A percentile compares a stretch with the other conserved stretches of the same genome.
phyloP scores from a whole-genome alignment of 2,888 invertebrate species.

The Ectemnius lituratus region DNA sequence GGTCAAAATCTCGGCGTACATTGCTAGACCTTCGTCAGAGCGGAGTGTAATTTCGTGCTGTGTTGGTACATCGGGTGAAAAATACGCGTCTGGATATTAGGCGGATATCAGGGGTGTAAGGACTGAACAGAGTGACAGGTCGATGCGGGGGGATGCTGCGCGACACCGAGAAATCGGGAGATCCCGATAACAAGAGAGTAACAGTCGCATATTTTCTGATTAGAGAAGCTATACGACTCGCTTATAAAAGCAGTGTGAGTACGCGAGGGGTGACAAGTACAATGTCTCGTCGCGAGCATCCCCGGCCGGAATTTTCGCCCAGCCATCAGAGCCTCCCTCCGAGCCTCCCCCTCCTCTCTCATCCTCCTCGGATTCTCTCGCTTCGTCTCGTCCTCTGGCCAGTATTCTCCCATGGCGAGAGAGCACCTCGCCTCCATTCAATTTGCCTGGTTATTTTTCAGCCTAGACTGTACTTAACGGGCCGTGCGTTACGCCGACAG shows the following conservation, averaged over 20 bases:
- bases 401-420: constrained; percentile 22
- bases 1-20: too few species aligned
- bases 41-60: too few species aligned
- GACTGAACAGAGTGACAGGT: not conserved
- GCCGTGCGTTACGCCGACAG: constrained; percentile 41
- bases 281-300: constrained; percentile 50
- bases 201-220: constrained; percentile 36
- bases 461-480: constrained; percentile 53
- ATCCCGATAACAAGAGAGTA: constrained; percentile 32
- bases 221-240: constrained; percentile 34
- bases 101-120: not conserved
- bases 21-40: too few species aligned
- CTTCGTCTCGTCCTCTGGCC: too few species aligned
- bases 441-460: constrained; percentile 63
- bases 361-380: too few species aligned
- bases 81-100: too few species aligned
- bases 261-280: constrained; percentile 48
- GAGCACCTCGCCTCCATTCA: constrained; percentile 56
- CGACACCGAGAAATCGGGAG: constrained; percentile 9
- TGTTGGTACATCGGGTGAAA: too few species aligned
- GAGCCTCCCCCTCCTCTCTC: constrained; percentile 32
- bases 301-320: constrained; percentile 52
- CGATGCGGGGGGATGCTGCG: not conserved
- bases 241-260: constrained; percentile 34
- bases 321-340: constrained; percentile 52